phyloP scores from a whole-genome alignment of 2,888 invertebrate genomes.

The Scelioninae gen. 2 region DNA sequence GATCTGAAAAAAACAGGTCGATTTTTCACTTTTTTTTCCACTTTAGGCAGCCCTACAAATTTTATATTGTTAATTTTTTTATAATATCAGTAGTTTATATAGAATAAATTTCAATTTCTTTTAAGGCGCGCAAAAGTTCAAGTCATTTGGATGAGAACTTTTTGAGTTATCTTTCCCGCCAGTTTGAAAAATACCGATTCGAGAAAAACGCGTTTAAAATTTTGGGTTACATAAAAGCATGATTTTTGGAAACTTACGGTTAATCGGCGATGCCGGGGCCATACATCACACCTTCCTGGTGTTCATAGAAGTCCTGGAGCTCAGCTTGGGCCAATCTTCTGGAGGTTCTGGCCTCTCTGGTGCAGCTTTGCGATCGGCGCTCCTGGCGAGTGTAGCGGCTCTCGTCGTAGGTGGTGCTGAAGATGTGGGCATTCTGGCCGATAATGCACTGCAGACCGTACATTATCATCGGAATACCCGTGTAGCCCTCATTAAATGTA shows the following conservation, averaged over 20 bases:
- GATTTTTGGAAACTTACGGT: conserved; percentile 12
- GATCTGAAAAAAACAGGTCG: conserved; percentile 13
- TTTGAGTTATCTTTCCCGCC: too few species aligned
- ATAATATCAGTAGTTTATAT: too few species aligned
- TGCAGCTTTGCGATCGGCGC: conserved; percentile 6
- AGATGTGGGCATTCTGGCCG: conserved; percentile 11
- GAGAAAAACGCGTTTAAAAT: neutral
- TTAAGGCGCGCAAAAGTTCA: too few species aligned
- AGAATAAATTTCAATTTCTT: conserved; percentile 14
- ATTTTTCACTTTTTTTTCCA: conserved; percentile 15
- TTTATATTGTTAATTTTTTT: neutral
- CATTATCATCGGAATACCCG: too few species aligned
- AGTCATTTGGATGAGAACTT: too few species aligned
- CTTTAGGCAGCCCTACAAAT: conserved; percentile 2
- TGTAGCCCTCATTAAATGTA: too few species aligned
- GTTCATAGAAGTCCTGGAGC: conserved; percentile 15
- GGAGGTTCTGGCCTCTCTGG: too few species aligned
- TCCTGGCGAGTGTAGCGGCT: neutral
- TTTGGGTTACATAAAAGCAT: too few species aligned
- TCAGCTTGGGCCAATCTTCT: conserved; percentile 7
- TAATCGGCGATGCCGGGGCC: too few species aligned
- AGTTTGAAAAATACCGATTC: too few species aligned
- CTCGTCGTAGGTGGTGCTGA: conserved; percentile 2
- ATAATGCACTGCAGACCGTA: conserved; percentile 7
- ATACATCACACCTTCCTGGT: too few species aligned